These are phyloP conservation scores for Chaenodraco wilsoni DNA, from an alignment of 2,797 vertebrate genomes.

Conservation along the genomic window DNA sequence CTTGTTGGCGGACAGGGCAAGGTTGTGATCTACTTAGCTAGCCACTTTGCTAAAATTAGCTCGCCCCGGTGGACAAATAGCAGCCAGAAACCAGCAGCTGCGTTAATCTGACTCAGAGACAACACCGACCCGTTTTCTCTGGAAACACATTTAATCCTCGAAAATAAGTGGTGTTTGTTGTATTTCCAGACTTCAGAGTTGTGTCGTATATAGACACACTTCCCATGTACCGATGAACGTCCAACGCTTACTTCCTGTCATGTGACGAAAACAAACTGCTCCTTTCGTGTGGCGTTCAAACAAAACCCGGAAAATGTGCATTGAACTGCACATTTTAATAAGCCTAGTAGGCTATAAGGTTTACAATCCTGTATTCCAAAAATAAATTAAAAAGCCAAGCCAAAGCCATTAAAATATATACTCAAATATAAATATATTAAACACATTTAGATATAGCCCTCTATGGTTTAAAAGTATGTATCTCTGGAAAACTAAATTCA, in stretches of 20 bases:
- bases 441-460: no score
- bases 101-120: not conserved
- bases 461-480: no score
- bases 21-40: conserved; percentile 56
- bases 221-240: conserved; percentile 56
- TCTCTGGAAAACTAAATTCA: no score
- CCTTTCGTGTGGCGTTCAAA: not conserved
- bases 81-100: not conserved
- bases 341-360: no score
- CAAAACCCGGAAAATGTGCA: not conserved
- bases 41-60: conserved; percentile 52
- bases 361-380: no score
- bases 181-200: not conserved
- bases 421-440: no score
- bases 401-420: no score
- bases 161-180: accelerated
- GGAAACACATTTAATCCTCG: not conserved
- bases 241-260: conserved; percentile 75
- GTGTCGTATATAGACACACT: conserved; percentile 44
- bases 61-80: conserved; percentile 2
- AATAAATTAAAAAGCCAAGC: no score
- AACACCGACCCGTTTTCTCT: not conserved
- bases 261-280: conserved; percentile 79
- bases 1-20: conserved; percentile 38
- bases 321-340: not conserved